Evolutionary conservation across 2,888 invertebrate genomes (phyloP).

Genomic region (Theristus sp.): DNA sequence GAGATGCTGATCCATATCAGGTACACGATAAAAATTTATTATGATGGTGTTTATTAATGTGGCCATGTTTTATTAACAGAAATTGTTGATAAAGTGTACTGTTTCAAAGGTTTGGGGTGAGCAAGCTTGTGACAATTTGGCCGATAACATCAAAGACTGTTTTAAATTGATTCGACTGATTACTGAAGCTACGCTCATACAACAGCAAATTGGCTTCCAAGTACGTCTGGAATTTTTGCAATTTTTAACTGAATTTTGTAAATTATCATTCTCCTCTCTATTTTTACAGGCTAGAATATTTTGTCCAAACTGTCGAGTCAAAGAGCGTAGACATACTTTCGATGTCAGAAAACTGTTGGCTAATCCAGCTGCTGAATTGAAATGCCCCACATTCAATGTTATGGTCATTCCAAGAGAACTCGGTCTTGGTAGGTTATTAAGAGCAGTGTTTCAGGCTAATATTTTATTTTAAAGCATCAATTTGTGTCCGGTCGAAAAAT

Average conservation of each 20-base stretch:
- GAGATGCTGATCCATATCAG: neutral
- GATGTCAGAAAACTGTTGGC: neutral
- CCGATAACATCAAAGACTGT: neutral
- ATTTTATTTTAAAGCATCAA: too few species aligned
- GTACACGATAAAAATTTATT: neutral
- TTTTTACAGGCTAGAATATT: neutral
- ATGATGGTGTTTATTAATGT: too few species aligned
- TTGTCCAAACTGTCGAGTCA: neutral
- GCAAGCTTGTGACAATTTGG: neutral
- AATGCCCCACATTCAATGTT: neutral
- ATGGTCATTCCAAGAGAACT: neutral
- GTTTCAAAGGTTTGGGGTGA: too few species aligned
- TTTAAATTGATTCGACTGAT: neutral
- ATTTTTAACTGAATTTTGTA: too few species aligned
- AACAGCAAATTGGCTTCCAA: neutral
- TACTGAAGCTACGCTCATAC: neutral
- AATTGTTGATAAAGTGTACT: too few species aligned
- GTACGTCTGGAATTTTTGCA: too few species aligned
- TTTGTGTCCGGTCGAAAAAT: too few species aligned
- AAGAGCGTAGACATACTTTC: neutral
- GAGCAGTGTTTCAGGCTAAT: too few species aligned
- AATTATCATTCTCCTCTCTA: too few species aligned
- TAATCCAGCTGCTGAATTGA: neutral
- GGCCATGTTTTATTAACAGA: too few species aligned
- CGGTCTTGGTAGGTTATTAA: neutral